Percentiles rank a stretch among this genome's conserved stretches.
phyloP scores from a whole-genome alignment of 2,888 invertebrate genomes.

The Nomada flava region DNA sequence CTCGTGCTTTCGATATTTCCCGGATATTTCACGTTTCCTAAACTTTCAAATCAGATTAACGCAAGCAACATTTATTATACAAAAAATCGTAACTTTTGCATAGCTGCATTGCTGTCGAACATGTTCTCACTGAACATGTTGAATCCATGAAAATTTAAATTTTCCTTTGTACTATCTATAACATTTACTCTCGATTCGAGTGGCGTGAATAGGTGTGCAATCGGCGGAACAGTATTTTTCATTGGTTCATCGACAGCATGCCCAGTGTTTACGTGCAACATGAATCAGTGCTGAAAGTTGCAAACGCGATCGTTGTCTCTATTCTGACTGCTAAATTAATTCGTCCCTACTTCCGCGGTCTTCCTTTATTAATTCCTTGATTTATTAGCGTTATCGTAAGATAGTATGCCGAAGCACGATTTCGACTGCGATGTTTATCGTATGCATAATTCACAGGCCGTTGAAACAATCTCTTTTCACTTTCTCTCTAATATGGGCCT shows the following conservation, averaged over 20 bases:
- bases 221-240: constrained; percentile 24
- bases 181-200: constrained; percentile 10
- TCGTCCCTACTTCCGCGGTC: neutral
- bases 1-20: constrained; percentile 4
- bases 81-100: too few species aligned
- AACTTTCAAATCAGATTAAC: too few species aligned
- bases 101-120: neutral
- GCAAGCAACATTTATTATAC: too few species aligned
- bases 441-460: neutral
- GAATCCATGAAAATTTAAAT: constrained; percentile 31
- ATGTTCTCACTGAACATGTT: too few species aligned
- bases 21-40: constrained; percentile 9
- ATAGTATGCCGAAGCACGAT: constrained; percentile 2
- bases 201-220: constrained; percentile 10
- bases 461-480: neutral
- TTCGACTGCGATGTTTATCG: constrained; percentile 5
- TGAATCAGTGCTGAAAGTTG: neutral
- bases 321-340: constrained; percentile 30
- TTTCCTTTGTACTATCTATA: neutral
- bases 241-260: neutral
- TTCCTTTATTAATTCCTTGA: constrained; percentile 16
- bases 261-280: neutral
- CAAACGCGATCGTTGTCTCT: neutral
- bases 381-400: constrained; percentile 21
- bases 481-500: neutral